A percentile compares a stretch with the other conserved stretches of the same genome.
Conservation (phyloP, 2,888 invertebrate genomes). For the Thecophora atra region DNA sequence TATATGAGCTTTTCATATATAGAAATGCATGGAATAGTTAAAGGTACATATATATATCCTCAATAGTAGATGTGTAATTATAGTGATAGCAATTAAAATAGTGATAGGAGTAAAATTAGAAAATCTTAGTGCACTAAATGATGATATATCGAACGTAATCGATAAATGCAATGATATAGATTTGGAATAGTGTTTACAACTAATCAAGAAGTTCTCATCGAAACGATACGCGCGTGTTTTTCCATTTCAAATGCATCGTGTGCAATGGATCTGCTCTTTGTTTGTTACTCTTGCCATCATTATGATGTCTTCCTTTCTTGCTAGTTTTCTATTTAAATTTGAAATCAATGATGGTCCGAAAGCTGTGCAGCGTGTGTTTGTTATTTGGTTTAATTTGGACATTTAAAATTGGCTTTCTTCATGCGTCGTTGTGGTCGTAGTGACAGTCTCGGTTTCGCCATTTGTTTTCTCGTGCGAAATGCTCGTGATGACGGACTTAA, state of each 20-base stretch:
- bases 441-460: slow-evolving; percentile 60
- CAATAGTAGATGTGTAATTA: background rate
- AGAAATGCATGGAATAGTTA: background rate
- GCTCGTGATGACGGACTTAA: slow-evolving; percentile 65
- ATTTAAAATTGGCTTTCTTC: slow-evolving; percentile 65
- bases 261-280: background rate
- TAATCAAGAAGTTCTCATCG: slow-evolving; percentile 10
- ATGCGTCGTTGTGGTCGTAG: slow-evolving; percentile 54
- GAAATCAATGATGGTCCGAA: background rate
- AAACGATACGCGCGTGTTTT: slow-evolving; percentile 2
- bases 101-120: background rate
- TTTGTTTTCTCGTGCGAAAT: slow-evolving; percentile 64
- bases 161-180: slow-evolving; percentile 10
- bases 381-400: background rate
- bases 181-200: slow-evolving; percentile 4
- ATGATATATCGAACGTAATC: slow-evolving; percentile 9
- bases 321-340: slow-evolving; percentile 5
- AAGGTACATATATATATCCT: background rate
- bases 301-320: background rate
- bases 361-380: background rate
- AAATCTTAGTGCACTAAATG: slow-evolving; percentile 6
- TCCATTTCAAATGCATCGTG: slow-evolving; percentile 20
- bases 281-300: background rate
- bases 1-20: background rate
- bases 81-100: background rate